Base-by-base conservation (phyloP, 2,113 vertebrate genomes). In the Taurulus bubalis region DNA sequence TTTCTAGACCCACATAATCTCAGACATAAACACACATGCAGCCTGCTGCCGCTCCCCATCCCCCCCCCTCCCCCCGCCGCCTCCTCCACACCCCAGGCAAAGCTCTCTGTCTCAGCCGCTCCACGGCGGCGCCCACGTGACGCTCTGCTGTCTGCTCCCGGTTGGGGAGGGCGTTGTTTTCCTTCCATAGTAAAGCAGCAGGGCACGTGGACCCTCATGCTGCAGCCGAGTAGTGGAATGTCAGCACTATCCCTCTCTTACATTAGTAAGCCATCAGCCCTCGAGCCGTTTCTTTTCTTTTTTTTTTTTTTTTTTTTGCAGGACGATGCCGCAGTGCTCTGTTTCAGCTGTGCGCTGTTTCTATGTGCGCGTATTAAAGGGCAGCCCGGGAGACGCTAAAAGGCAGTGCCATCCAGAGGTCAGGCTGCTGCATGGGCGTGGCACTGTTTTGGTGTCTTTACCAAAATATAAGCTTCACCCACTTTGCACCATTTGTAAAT, bases 161-260 rank as follows among this genome's bases (percentile, higher is more conserved):
- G 59, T 8, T 1, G 10, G 84, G 83, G 85, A 82, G 90, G 83
- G 90, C 81, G 87, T 93, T 90, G 89, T 92, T 91, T 82, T 78
- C 82, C 78, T 51, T 77, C 84, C 79, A 83, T 94, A 94, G 94
- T 93, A 93, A 91, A 87, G 89, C 85, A 78, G 83, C 85, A 4
- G 78, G 88, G 81, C 94, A 94, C 93, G 92, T 95, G 94, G 88
- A 92, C 82, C 79, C 86, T 92, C 94, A 95, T 77, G 94, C 94
- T 93, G 93, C 90, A 93, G 85, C 89, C 49, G 36, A 82, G 92
- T 92, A 91, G 83, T 90, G 91, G 91, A 94, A 94, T 90, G 89
- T 91, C 92, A 91, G 90, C 92, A 92, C 80, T 88, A 79, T 83
- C 84, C 77, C 63, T 42, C 78, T 58, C 81, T 71, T 62, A 0